phyloP scores from a whole-genome alignment of 1,140 invertebrate species.

The Eriosoma lanigerum region DNA sequence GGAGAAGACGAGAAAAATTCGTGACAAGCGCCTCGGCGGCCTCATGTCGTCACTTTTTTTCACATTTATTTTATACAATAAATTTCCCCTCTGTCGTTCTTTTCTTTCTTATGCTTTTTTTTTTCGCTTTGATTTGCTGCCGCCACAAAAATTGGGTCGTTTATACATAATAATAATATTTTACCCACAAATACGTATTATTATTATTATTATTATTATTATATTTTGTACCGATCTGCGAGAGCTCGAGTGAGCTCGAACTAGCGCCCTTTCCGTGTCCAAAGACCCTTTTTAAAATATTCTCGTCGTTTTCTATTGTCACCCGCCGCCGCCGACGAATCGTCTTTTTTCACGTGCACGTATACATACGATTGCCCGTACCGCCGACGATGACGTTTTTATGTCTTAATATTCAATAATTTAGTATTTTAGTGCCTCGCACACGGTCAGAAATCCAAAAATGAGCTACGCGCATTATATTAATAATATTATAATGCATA shows the following conservation, averaged over 20 bases:
- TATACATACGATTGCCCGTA: background rate
- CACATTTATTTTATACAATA: too few relatives aligned
- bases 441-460: background rate
- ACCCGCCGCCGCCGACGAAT: background rate
- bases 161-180: background rate
- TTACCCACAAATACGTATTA: too few relatives aligned
- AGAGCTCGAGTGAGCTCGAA: background rate
- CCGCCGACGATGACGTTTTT: constrained; percentile 12
- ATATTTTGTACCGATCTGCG: background rate
- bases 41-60: background rate
- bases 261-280: background rate
- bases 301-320: constrained; percentile 11
- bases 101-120: background rate
- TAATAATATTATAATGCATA: too few relatives aligned
- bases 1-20: too few relatives aligned
- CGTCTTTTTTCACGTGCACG: background rate
- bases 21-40: constrained; percentile 6
- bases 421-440: too few relatives aligned
- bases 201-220: constrained; percentile 4
- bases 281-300: background rate
- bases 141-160: background rate
- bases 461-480: too few relatives aligned
- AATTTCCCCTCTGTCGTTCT: too few relatives aligned
- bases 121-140: constrained; percentile 34
- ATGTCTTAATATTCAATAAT: constrained; percentile 24